These are phyloP conservation scores for Pycnomerus fuliginosus DNA, from an alignment of 2,888 invertebrate species.

Conservation along the genomic window DNA sequence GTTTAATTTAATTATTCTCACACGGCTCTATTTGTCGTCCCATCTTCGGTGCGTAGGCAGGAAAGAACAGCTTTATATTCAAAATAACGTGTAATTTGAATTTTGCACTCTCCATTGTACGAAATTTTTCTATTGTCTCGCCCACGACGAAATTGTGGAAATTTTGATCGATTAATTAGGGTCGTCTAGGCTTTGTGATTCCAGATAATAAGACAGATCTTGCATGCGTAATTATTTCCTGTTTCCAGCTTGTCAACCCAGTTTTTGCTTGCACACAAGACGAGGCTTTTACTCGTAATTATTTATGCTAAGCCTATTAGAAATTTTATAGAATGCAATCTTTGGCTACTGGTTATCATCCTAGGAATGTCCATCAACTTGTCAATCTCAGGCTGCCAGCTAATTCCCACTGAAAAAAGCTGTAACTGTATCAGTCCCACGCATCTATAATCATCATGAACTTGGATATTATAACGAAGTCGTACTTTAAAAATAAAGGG, in stretches of 20 bases:
- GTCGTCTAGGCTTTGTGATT: conserved; percentile 16
- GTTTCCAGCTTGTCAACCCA: conserved; percentile 33
- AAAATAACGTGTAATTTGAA: too few relatives aligned
- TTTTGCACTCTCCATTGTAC: too few relatives aligned
- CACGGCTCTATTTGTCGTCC: conserved; percentile 24
- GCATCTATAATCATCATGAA: too few relatives aligned
- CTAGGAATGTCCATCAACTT: not conserved
- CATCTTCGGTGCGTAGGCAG: conserved; percentile 25
- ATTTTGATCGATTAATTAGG: too few relatives aligned
- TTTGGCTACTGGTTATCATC: not conserved
- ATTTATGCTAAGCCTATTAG: conserved; percentile 13
- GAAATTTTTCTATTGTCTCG: too few relatives aligned
- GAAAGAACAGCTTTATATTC: conserved; percentile 18
- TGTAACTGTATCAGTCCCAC: too few relatives aligned
- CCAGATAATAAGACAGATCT: conserved; percentile 19
- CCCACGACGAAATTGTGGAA: too few relatives aligned
- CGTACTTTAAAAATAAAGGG: too few relatives aligned
- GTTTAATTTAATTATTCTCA: conserved; percentile 30
- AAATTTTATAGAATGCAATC: conserved; percentile 1
- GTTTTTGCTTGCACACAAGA: conserved; percentile 19
- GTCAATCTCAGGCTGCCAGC: not conserved
- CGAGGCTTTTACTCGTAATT: conserved; percentile 10
- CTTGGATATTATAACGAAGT: too few relatives aligned
- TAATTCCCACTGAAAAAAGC: too few relatives aligned
- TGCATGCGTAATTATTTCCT: conserved; percentile 30